Evolutionary conservation across 2,888 invertebrate genomes (phyloP).

Genomic region (Pachydiplax longipennis): DNA sequence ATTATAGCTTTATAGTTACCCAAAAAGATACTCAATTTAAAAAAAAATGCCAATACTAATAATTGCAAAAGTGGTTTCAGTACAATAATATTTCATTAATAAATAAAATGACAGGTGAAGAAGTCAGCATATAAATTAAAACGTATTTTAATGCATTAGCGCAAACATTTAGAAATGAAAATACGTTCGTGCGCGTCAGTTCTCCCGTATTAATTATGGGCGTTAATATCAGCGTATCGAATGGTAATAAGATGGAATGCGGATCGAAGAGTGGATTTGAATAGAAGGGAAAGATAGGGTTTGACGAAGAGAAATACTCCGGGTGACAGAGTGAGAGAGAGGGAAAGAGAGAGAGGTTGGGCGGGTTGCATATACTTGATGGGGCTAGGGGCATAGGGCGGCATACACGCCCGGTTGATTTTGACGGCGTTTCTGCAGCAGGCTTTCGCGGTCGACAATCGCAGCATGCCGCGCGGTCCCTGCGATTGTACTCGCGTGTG

Average conservation of each 20-base stretch:
- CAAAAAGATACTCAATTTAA: too few relatives aligned
- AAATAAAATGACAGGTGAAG: too few relatives aligned
- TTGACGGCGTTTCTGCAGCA: slow-evolving; percentile 15
- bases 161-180: too few relatives aligned
- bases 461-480: slow-evolving; percentile 3
- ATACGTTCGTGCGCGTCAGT: too few relatives aligned
- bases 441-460: slow-evolving; percentile 38
- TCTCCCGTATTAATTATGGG: too few relatives aligned
- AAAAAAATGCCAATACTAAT: too few relatives aligned
- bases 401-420: slow-evolving; percentile 6
- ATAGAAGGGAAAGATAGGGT: neutral
- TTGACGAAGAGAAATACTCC: neutral
- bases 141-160: too few relatives aligned
- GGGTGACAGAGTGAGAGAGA: neutral
- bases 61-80: too few relatives aligned
- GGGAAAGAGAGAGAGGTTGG: neutral
- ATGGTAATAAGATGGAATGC: neutral
- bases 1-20: too few relatives aligned
- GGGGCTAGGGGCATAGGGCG: neutral
- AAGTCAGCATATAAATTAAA: too few relatives aligned
- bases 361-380: slow-evolving; percentile 2
- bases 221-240: neutral
- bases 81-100: too few relatives aligned
- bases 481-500: slow-evolving; percentile 28
- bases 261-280: too few relatives aligned